Evolutionary conservation across 2,888 invertebrate genomes (phyloP).

Genomic region (Volucella bombylans): DNA sequence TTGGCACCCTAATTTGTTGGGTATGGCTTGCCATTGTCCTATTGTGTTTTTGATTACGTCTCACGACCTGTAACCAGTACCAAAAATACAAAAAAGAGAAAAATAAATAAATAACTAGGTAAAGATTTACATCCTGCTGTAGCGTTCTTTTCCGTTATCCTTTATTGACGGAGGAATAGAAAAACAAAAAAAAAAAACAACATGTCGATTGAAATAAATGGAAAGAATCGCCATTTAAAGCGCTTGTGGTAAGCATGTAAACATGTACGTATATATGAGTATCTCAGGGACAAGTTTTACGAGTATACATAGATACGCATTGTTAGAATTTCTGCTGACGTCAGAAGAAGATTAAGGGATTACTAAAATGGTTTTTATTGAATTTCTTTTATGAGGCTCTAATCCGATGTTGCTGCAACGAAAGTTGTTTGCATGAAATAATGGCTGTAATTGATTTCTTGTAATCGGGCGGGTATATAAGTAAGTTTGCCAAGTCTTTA

Average conservation of each 20-base stretch:
- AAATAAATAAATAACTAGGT: background rate
- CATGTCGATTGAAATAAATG: constrained; percentile 12
- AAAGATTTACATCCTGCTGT: constrained; percentile 45
- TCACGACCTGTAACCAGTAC: constrained; percentile 62
- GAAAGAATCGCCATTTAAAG: constrained; percentile 50
- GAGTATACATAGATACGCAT: constrained; percentile 41
- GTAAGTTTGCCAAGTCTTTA: too few species aligned
- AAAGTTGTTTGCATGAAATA: constrained; percentile 40
- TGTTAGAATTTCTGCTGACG: constrained; percentile 32
- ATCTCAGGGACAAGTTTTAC: too few species aligned
- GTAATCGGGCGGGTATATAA: background rate
- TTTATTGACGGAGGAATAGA: constrained; percentile 16
- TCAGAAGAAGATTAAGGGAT: constrained; percentile 63
- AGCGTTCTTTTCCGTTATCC: constrained; percentile 20
- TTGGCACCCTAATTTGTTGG: constrained; percentile 68
- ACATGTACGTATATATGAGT: too few species aligned
- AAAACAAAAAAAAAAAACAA: background rate
- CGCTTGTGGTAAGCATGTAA: constrained; percentile 36
- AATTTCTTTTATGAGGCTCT: constrained; percentile 45
- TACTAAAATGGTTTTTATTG: constrained; percentile 56
- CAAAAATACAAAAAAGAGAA: constrained; percentile 8
- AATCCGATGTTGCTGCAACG: constrained; percentile 43
- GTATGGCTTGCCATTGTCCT: constrained; percentile 43
- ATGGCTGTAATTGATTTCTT: constrained; percentile 30
- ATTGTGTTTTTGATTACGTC: constrained; percentile 63